Evolutionary conservation across 2,113 vertebrate genomes (phyloP), one percentile per base, ranked within the genome.

Genomic region (Rhinopomastus cyanomelas): DNA sequence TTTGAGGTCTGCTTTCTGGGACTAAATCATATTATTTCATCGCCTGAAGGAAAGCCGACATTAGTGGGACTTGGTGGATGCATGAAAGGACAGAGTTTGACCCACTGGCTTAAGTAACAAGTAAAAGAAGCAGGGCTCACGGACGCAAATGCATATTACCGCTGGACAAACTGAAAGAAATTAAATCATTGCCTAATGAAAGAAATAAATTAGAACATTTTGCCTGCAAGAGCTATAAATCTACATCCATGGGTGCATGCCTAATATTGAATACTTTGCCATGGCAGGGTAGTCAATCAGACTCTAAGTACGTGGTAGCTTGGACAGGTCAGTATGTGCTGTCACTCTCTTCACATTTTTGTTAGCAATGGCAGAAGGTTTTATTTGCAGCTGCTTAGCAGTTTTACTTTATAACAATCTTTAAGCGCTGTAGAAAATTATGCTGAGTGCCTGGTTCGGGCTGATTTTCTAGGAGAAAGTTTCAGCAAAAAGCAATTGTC

Each of bases 21-120:
- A 72, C 76, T 94, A 92, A 93, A 94, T 92, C 56, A 91, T 87
- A 88, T 78, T 95, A 91, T 92, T 94, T 87, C 65, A 89, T 81
- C 89, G 73, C 92, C 87, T 88, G 65, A 93, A 83, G 91, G 76
- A 93, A 94, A 94, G 82, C 79, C 88, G 87, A 89, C 68, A 83
- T 93, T 85, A 92, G 89, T 64, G 87, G 27, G 62, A 56, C 87
- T 93, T 57, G 61, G 65, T 91, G 75, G 57, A 39, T 75, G 57
- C 62, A 85, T 92, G 92, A 93, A 91, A 89, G 76, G 68, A 85
- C 76, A 81, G 72, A 56, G 27, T 89, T 87, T 88, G 85, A 92
- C 94, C 88, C 76, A 64, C 8, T 78, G 76, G 68, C 68, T 85
- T 90, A 74, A 87, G 55, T n/a, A 94, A 87, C 62, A 87, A 85